Evolutionary conservation across 2,797 vertebrate genomes (phyloP), one percentile per base, ranked within the genome.

Genomic region (Lithobates sylvaticus): DNA sequence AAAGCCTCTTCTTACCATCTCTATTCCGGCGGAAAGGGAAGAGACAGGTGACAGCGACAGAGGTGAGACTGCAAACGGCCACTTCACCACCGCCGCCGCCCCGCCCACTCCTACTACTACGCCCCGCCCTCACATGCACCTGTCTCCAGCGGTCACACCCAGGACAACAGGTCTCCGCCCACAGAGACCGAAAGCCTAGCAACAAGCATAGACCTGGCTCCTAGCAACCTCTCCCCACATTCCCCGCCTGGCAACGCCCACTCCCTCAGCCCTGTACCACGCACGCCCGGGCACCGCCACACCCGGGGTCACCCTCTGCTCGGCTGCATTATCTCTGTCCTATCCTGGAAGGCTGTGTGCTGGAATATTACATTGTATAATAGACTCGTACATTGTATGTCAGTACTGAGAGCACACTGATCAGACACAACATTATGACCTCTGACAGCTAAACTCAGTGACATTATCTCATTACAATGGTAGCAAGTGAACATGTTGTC

Each of bases 1-100:
- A 23, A 4, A 39, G 12, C 27, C 81, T 70, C 44, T 10, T 36
- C 85, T 87, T 74, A 87, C 85, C 85, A 87, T 87, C 54, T 87
- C 85, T 65, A 76, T 87, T 87, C 81, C 80, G 80, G 85, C 85
- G 85, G 85, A 86, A 86, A 75, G 67, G 75, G 83, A 85, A 85
- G 76, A 74, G 39, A 87, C 81, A 83, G 85, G 85, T 87, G 85
- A 83, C 85, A 87, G 44, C 76, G 81, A 78, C 76, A 79, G 67
- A 83, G 76, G 85, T 74, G 76, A 87, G 75, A 67, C 80, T 64
- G 81, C 58, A 42, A 42, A 47, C 39, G 26, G 34, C 16, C 44
- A 70, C 84, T 67, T 73, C 75, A 77, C 39, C 78, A 27, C 47
- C 74, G 47, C 61, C 74, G 47, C 61, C 47, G 36, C 78, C 78